Conservation (phyloP, 2,113 vertebrate genomes). For the Anas platyrhynchos region DNA sequence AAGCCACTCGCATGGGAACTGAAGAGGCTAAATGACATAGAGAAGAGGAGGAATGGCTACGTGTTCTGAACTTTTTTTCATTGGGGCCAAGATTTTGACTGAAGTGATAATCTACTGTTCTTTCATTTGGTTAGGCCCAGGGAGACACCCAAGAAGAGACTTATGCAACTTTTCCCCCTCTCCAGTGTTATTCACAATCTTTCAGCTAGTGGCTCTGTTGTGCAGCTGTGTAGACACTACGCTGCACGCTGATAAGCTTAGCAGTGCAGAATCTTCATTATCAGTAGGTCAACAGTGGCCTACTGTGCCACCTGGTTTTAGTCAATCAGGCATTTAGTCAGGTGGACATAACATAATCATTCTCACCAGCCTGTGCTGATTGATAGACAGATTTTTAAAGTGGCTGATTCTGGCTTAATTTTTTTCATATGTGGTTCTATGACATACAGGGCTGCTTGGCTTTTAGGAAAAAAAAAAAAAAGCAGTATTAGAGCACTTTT, state of each 20-base stretch:
- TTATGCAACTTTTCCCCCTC: neutral
- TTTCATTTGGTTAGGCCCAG: neutral
- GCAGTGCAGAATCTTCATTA: neutral
- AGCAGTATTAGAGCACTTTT: neutral
- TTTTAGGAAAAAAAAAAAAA: neutral
- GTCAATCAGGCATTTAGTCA: neutral
- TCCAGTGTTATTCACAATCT: too few relatives aligned
- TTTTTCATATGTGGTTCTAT: neutral
- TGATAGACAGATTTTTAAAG: neutral
- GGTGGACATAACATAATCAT: neutral
- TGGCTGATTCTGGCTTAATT: neutral
- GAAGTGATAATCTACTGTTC: neutral
- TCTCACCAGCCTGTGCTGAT: neutral
- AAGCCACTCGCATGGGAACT: neutral
- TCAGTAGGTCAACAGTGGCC: neutral
- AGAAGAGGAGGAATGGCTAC: neutral
- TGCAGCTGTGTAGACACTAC: too few relatives aligned
- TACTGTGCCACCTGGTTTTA: neutral
- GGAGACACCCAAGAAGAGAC: neutral
- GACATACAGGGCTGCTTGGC: neutral
- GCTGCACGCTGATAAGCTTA: neutral
- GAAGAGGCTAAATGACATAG: neutral
- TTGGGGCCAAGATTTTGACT: neutral
- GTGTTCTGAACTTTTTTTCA: neutral
- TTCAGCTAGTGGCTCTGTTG: neutral